Conservation (phyloP, 2,888 invertebrate genomes). For the Hypomecis punctinalis region DNA sequence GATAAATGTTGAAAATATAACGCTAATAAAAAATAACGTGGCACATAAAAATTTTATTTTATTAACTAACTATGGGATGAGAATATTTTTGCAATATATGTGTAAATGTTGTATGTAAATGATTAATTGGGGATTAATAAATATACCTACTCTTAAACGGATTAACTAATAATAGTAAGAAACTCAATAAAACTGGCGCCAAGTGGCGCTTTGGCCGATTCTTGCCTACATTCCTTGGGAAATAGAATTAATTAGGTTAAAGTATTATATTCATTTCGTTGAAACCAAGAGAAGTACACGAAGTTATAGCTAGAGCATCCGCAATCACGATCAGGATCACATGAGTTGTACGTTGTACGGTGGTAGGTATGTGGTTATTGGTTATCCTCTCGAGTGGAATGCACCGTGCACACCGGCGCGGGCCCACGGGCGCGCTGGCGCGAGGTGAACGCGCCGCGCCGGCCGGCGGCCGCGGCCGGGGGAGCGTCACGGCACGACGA, state of each 20-base stretch:
- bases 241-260: too few relatives aligned
- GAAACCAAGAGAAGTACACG: neutral
- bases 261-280: neutral
- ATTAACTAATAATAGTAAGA: neutral
- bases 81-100: neutral
- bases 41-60: conserved; percentile 22
- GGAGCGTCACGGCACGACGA: conserved; percentile 57
- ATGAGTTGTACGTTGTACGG: neutral
- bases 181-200: conserved; percentile 1
- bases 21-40: conserved; percentile 27
- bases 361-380: too few relatives aligned
- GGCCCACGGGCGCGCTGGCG: conserved; percentile 33
- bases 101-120: too few relatives aligned
- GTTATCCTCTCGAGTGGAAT: neutral
- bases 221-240: neutral
- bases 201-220: conserved; percentile 1
- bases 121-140: neutral
- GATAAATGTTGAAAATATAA: conserved; percentile 41
- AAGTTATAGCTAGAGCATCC: neutral
- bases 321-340: neutral
- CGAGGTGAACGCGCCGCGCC: conserved; percentile 63
- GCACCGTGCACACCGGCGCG: neutral
- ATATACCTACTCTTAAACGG: neutral
- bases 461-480: conserved; percentile 43
- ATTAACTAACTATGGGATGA: conserved; percentile 14